A percentile compares a stretch with the other conserved stretches of the same genome.
Conservation (phyloP, 2,797 vertebrate species). For the Tragelaphus eurycerus region DNA sequence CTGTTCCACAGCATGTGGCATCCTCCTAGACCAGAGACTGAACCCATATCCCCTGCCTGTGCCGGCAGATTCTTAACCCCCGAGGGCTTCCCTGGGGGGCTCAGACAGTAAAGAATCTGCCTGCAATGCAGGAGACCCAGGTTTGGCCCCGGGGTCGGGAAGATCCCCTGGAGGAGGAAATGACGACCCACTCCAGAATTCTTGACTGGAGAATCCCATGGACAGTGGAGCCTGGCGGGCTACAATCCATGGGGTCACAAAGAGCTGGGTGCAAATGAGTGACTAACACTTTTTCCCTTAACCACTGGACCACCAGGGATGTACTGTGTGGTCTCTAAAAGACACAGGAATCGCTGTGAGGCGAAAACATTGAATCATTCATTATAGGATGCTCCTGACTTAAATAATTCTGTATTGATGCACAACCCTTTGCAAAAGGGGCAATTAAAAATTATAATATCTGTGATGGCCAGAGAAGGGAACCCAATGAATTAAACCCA, state of each 20-base stretch:
- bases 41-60: neutral
- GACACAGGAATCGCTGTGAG: neutral
- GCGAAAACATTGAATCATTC: accelerated
- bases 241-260: accelerated
- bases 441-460: neutral
- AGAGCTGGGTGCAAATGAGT: neutral
- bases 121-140: neutral
- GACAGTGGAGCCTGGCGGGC: neutral
- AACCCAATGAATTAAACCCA: neutral
- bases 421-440: accelerated
- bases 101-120: neutral
- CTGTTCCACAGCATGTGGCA: accelerated
- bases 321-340: no score
- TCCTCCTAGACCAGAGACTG: neutral
- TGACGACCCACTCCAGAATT: neutral
- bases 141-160: accelerated
- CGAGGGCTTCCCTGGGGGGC: no score
- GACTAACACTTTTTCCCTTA: no score
- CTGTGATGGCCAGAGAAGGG: neutral
- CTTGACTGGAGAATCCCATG: neutral
- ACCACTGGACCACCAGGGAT: no score
- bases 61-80: neutral
- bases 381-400: neutral
- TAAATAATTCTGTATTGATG: neutral
- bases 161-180: neutral